Percentiles rank a stretch among this genome's conserved stretches.
Evolutionary conservation across 2,113 vertebrate species (phyloP).

Genomic region (Colinus virginianus): DNA sequence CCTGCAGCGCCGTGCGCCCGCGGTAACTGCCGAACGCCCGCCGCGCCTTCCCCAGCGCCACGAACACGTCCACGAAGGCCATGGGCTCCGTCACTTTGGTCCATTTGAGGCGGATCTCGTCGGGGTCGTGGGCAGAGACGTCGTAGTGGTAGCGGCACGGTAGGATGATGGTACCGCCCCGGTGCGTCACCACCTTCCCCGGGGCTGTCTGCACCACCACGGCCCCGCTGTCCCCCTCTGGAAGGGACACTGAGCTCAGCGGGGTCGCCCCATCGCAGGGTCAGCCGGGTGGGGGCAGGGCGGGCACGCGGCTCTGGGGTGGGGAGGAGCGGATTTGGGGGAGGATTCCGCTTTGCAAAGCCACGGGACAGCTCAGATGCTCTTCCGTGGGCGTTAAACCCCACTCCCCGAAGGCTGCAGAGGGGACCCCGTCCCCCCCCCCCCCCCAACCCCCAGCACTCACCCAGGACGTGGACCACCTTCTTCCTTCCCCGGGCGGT

Average conservation of each 20-base stretch:
- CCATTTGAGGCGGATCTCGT: slow-evolving; percentile 93
- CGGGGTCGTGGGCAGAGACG: slow-evolving; percentile 78
- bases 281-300: neutral
- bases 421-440: neutral
- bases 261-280: neutral
- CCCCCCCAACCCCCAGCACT: neutral
- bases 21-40: slow-evolving; percentile 86
- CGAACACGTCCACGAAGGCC: slow-evolving; percentile 90
- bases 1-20: slow-evolving; percentile 87
- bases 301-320: accelerated
- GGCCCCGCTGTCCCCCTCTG: slow-evolving; percentile 90
- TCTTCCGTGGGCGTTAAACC: accelerated
- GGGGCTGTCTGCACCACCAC: slow-evolving; percentile 95
- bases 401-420: accelerated
- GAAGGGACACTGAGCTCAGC: neutral
- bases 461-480: slow-evolving; percentile 93
- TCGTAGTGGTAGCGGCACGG: slow-evolving; percentile 95
- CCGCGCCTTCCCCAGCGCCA: slow-evolving; percentile 88
- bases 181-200: slow-evolving; percentile 92
- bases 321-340: accelerated
- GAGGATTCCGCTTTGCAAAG: neutral
- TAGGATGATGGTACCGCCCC: slow-evolving; percentile 92
- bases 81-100: slow-evolving; percentile 90
- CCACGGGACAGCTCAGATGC: accelerated
- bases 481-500: slow-evolving; percentile 83